Conservation (phyloP, 2,797 vertebrate species). For the Sebastes flavidus region DNA sequence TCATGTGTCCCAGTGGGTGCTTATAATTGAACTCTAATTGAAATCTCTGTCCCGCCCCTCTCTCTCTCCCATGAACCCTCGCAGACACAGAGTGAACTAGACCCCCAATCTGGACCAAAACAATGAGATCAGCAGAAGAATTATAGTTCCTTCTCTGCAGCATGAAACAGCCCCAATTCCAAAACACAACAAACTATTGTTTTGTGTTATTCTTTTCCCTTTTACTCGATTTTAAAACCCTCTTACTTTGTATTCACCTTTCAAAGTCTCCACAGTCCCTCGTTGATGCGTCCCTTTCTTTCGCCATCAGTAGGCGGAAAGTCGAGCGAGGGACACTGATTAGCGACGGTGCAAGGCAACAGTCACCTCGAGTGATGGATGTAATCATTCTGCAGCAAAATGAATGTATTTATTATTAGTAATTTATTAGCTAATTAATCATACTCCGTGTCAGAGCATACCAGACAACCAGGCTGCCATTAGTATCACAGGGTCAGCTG, state of each 20-base stretch:
- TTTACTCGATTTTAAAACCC: background rate
- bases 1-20: background rate
- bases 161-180: background rate
- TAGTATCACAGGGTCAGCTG: constrained; percentile 69
- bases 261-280: background rate
- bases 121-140: constrained; percentile 17
- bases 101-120: constrained; percentile 11
- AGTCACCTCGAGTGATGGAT: constrained; percentile 73
- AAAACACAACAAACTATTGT: background rate
- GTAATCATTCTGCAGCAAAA: constrained; percentile 71
- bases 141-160: constrained; percentile 2
- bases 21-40: constrained; percentile 48
- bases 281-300: constrained; percentile 16
- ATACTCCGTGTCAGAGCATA: constrained; percentile 63
- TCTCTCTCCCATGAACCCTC: constrained; percentile 16
- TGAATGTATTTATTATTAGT: constrained; percentile 81
- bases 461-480: constrained; percentile 64
- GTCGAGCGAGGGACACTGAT: constrained; percentile 20
- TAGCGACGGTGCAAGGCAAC: constrained; percentile 32
- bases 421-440: constrained; percentile 82
- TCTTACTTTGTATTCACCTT: background rate
- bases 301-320: background rate
- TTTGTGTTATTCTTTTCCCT: background rate
- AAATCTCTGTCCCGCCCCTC: constrained; percentile 9
- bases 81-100: background rate